phyloP scores from a whole-genome alignment of 1,140 invertebrate genomes.

The Pseudomyrmex flavicornis region DNA sequence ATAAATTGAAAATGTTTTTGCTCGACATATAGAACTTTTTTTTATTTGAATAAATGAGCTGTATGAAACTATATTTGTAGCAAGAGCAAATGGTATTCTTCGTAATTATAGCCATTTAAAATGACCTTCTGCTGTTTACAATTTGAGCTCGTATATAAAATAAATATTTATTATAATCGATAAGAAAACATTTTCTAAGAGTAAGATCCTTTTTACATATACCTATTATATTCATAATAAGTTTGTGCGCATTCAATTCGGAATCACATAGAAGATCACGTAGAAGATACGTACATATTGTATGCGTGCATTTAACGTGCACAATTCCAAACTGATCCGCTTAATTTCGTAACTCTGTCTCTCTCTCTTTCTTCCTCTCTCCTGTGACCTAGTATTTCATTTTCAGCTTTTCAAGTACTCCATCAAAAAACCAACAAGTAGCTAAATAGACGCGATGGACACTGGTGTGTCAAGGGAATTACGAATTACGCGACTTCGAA shows the following conservation, averaged over 20 bases:
- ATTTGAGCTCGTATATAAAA: neutral
- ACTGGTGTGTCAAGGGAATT: neutral
- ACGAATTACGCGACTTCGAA: conserved; percentile 40
- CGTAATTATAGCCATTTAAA: neutral
- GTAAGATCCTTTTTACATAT: too few relatives aligned
- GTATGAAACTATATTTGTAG: conserved; percentile 33
- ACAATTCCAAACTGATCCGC: neutral
- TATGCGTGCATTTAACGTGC: neutral
- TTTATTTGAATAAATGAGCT: neutral
- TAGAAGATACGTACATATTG: too few relatives aligned
- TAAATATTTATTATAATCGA: too few relatives aligned
- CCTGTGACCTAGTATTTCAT: neutral
- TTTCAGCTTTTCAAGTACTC: neutral
- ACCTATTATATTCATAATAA: too few relatives aligned
- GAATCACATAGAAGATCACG: too few relatives aligned
- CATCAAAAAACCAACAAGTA: neutral
- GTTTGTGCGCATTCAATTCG: neutral
- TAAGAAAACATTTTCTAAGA: too few relatives aligned
- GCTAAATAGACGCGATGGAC: conserved; percentile 25
- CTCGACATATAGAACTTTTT: neutral
- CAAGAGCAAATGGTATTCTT: conserved; percentile 32
- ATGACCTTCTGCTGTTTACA: neutral
- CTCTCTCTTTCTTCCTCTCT: neutral
- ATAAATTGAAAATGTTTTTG: conserved; percentile 16
- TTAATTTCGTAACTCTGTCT: neutral